Percentiles rank a stretch among this genome's conserved stretches.
phyloP scores from a whole-genome alignment of 2,797 vertebrate species.

The Tarsius wallacei region DNA sequence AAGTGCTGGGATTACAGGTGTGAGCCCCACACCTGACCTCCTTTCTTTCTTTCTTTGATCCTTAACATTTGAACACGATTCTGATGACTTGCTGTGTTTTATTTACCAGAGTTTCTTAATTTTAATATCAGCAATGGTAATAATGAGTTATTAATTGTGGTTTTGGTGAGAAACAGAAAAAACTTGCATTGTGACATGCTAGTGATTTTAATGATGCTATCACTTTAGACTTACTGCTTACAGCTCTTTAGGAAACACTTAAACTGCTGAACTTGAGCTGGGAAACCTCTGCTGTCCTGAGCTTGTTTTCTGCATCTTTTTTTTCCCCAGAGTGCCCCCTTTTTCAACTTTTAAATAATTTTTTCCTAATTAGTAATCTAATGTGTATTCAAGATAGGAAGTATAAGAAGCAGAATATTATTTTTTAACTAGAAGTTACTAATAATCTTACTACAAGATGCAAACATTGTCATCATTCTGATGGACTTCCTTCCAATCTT shows the following conservation, averaged over 20 bases:
- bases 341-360: background rate
- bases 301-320: background rate
- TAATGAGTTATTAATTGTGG: background rate
- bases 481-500: background rate
- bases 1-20: no score
- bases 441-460: background rate
- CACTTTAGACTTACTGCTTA: background rate
- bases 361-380: background rate
- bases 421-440: background rate
- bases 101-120: background rate
- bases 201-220: background rate
- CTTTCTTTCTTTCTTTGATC: background rate
- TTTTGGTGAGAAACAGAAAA: background rate
- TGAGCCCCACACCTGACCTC: no score
- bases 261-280: background rate
- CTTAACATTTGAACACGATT: background rate
- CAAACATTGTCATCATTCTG: background rate
- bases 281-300: background rate
- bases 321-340: background rate
- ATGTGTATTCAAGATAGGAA: slow-evolving; percentile 31
- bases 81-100: background rate
- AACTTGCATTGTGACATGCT: background rate
- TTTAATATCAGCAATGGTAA: background rate
- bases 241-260: background rate
- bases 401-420: background rate